Percentiles rank a stretch among this genome's conserved stretches.
phyloP scores from a whole-genome alignment of 2,113 vertebrate genomes.

The Macroglossus sobrinus region DNA sequence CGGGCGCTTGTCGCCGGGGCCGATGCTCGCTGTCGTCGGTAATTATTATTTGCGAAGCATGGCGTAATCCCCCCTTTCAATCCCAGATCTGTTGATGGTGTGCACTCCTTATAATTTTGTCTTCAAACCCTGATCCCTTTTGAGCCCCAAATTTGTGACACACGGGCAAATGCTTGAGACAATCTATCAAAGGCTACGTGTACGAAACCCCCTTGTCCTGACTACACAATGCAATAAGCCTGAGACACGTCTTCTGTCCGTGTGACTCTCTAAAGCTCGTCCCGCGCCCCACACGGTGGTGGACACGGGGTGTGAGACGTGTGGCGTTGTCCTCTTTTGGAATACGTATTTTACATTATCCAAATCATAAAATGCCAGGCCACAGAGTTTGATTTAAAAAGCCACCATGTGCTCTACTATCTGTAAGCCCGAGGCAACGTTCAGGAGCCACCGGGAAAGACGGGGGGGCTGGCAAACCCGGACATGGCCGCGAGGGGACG shows the following conservation, averaged over 20 bases:
- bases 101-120: rapidly evolving
- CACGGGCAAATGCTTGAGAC: rapidly evolving
- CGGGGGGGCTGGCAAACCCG: rapidly evolving
- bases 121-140: neutral
- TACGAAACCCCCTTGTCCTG: rapidly evolving
- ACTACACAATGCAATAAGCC: rapidly evolving
- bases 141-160: too few relatives aligned
- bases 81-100: rapidly evolving
- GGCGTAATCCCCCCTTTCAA: rapidly evolving
- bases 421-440: too few relatives aligned
- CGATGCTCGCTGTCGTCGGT: too few relatives aligned
- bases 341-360: rapidly evolving
- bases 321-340: rapidly evolving
- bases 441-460: neutral
- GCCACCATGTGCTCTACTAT: neutral
- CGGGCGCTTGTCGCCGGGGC: too few relatives aligned
- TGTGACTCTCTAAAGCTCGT: too few relatives aligned
- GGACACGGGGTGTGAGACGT: too few relatives aligned
- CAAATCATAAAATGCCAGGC: too few relatives aligned
- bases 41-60: rapidly evolving
- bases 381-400: too few relatives aligned
- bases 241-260: rapidly evolving
- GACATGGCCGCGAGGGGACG: too few relatives aligned
- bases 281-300: too few relatives aligned
- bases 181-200: neutral